Evolutionary conservation across 2,113 vertebrate genomes (phyloP).

Genomic region (Choloepus hoffmanni): DNA sequence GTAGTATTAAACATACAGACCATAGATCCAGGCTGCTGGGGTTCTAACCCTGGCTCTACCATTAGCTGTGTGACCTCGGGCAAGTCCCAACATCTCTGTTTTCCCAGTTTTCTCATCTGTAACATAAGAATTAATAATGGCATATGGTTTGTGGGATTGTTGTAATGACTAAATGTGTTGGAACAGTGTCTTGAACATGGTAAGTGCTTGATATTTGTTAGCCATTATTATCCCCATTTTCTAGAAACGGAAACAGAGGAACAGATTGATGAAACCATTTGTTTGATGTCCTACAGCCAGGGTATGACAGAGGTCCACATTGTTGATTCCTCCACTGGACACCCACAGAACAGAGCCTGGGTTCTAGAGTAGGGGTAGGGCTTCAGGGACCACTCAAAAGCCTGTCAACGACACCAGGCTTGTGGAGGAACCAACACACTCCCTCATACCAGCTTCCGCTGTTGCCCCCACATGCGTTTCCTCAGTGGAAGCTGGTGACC

Average conservation of each 20-base stretch:
- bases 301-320: rapidly evolving
- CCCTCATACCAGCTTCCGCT: background rate
- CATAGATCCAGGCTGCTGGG: background rate
- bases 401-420: no score
- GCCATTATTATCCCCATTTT: background rate
- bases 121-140: background rate
- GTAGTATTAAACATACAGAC: background rate
- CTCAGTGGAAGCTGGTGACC: background rate
- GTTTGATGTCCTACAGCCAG: background rate
- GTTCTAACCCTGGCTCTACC: background rate
- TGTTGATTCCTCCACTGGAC: background rate
- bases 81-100: rapidly evolving
- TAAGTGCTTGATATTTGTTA: rapidly evolving
- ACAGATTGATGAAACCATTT: rapidly evolving
- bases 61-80: background rate
- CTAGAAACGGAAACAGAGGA: background rate
- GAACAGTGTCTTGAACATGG: rapidly evolving
- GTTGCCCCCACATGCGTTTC: background rate
- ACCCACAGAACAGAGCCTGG: rapidly evolving
- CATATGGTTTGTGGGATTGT: rapidly evolving
- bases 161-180: rapidly evolving
- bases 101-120: background rate
- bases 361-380: no score
- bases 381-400: no score
- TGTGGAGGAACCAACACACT: no score